These are phyloP conservation scores for Xanthorhoe designata DNA, from an alignment of 2,888 invertebrate genomes.

Conservation along the genomic window DNA sequence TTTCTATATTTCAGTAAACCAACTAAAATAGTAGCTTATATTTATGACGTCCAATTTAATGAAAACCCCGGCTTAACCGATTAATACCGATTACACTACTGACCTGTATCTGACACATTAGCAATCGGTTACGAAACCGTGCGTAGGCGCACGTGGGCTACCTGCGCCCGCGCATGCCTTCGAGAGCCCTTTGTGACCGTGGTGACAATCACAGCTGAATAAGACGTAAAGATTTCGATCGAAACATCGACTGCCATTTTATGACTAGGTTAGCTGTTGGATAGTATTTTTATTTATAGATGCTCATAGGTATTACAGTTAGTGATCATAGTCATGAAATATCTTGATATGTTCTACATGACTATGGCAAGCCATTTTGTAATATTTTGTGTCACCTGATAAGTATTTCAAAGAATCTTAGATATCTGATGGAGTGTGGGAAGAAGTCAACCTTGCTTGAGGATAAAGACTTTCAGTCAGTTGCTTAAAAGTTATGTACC, in stretches of 20 bases:
- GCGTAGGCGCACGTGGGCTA: constrained; percentile 47
- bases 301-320: background rate
- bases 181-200: constrained; percentile 26
- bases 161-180: constrained; percentile 35
- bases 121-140: constrained; percentile 32
- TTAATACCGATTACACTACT: constrained; percentile 32
- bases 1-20: too few relatives aligned
- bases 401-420: too few relatives aligned
- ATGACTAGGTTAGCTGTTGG: background rate
- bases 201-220: constrained; percentile 14
- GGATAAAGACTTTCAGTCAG: too few relatives aligned
- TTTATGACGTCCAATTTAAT: background rate
- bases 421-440: too few relatives aligned
- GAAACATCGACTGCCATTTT: constrained; percentile 1
- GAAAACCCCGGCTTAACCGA: constrained; percentile 25
- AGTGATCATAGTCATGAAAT: background rate
- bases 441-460: too few relatives aligned
- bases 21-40: too few relatives aligned
- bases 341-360: background rate
- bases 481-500: too few relatives aligned
- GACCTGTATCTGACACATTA: constrained; percentile 41
- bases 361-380: too few relatives aligned
- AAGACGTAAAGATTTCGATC: constrained; percentile 25
- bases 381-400: too few relatives aligned
- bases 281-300: background rate